phyloP scores from a whole-genome alignment of 1,140 invertebrate species.

The Chironomus tepperi region DNA sequence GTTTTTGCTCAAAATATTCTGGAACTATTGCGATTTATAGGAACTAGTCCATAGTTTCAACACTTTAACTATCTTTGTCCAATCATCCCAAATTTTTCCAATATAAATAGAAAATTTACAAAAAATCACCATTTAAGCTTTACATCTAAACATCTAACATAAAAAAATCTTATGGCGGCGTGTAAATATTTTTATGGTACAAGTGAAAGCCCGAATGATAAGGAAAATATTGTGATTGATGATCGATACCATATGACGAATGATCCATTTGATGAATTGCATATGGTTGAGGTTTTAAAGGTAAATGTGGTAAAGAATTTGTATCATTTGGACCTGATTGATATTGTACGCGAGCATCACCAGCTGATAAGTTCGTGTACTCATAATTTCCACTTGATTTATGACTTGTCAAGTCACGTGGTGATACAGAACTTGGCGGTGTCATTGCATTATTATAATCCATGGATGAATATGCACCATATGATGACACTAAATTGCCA shows the following conservation, averaged over 20 bases:
- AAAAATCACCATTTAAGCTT: neutral
- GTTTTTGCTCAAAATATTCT: too few species aligned
- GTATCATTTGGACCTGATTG: constrained; percentile 47
- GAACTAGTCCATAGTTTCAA: too few species aligned
- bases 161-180: neutral
- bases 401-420: constrained; percentile 52
- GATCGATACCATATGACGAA: constrained; percentile 47
- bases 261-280: constrained; percentile 50
- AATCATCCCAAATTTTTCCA: neutral
- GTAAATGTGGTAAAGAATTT: constrained; percentile 60
- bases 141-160: too few species aligned
- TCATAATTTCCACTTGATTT: constrained; percentile 50
- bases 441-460: constrained; percentile 90
- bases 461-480: constrained; percentile 56
- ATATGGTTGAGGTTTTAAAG: constrained; percentile 84
- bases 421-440: constrained; percentile 88
- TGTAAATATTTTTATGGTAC: constrained; percentile 54
- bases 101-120: neutral
- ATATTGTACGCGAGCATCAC: constrained; percentile 42
- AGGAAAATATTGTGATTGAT: constrained; percentile 79
- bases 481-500: constrained; percentile 49
- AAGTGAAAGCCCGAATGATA: constrained; percentile 75
- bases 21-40: too few species aligned
- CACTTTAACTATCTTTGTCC: too few species aligned
- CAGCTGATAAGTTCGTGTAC: constrained; percentile 33